Conservation (phyloP, 1,140 invertebrate genomes). For the Apis florea region DNA sequence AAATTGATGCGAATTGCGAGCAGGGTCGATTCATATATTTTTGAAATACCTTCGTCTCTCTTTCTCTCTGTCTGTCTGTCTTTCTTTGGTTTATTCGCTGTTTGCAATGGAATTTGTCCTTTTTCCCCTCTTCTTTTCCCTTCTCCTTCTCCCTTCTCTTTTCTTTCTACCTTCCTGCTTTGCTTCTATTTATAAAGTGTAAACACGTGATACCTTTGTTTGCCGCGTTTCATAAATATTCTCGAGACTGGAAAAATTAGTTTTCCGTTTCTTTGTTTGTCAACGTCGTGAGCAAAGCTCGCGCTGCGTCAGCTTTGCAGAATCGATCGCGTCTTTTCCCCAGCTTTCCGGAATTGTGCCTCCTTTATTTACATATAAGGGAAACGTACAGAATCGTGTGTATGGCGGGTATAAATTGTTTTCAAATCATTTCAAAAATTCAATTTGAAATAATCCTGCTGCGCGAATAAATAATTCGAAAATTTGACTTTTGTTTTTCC, state of each 20-base stretch:
- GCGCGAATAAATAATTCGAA: too few species aligned
- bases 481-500: too few species aligned
- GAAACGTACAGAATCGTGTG: too few species aligned
- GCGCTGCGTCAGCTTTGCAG: neutral
- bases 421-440: too few species aligned
- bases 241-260: neutral
- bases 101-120: neutral
- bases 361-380: neutral
- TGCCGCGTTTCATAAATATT: constrained; percentile 13
- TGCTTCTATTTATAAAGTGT: neutral
- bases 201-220: neutral
- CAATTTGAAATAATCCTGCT: too few species aligned
- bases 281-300: constrained; percentile 3
- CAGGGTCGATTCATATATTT: neutral
- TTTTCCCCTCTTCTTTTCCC: neutral
- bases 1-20: neutral
- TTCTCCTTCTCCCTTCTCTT: too few species aligned
- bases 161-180: too few species aligned
- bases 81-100: too few species aligned
- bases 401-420: too few species aligned
- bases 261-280: neutral
- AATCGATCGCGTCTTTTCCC: neutral
- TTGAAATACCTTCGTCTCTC: neutral
- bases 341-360: neutral
- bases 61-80: too few species aligned